Base-by-base conservation (phyloP, 2,113 vertebrate species). In the Spermophilus dauricus region DNA sequence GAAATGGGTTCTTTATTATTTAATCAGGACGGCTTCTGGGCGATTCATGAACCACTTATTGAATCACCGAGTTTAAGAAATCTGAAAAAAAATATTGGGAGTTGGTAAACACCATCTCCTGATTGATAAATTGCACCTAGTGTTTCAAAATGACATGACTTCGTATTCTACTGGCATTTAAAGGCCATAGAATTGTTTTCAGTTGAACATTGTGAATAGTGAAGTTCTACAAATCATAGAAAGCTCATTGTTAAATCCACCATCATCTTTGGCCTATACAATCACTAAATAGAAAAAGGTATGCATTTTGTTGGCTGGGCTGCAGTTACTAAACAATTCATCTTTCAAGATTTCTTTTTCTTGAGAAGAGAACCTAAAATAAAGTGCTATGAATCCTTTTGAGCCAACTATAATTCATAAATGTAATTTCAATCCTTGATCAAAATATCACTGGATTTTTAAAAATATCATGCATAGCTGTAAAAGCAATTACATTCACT, bases 41-140 rank as follows among this genome's bases (percentile, higher is more conserved):
- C 97, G 97, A 98, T 98, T 98, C 98, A 98, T 97, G 97, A 98
- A 98, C 96, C 97, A 98, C 97, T 98, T 75, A 51, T 58, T 97
- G 97, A 96, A 73, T 98, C 96, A 58, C 87, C 93, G 97, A 98
- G 81, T 98, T 98, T 97, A 89, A 97, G 94, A 98, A 98, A 97
- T 97, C 81, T 96, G 96, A 82, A 97, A 95, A 97, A 97, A 97
- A 95, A 97, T 98, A 97, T 81, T 97, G 72, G 88, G 86, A 89
- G 89, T 51, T 98, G 98, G 97, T 97, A 94, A 84, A 98, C 97
- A 98, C 97, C 98, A 98, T 94, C 97, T 97, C 98, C 98, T 98
- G 98, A 94, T 30, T 89, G 95, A 96, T 97, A 77, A 96, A 73
- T 96, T 96, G 95, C 94, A 97, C 53, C 88, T 95, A 97, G 92